These are phyloP conservation scores for Telenomus remus DNA, from an alignment of 1,140 invertebrate species.

Conservation along the genomic window DNA sequence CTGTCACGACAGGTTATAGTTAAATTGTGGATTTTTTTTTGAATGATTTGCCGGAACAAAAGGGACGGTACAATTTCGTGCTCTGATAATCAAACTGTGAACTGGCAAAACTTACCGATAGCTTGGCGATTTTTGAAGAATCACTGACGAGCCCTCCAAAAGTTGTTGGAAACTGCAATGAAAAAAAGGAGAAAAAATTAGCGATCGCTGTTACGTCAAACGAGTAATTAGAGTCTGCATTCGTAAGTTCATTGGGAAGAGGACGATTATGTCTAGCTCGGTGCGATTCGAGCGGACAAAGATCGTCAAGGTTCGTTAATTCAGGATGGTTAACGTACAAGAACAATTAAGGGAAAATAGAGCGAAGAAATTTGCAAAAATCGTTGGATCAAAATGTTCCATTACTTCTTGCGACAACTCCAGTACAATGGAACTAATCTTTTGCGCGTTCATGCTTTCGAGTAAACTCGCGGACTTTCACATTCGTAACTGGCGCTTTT, in stretches of 20 bases:
- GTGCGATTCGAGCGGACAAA: slow-evolving; percentile 45
- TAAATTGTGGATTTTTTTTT: no score
- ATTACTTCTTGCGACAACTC: slow-evolving; percentile 38
- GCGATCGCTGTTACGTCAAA: background rate
- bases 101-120: slow-evolving; percentile 24
- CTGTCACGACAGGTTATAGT: no score
- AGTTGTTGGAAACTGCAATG: slow-evolving; percentile 11
- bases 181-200: slow-evolving; percentile 3
- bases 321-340: slow-evolving; percentile 35
- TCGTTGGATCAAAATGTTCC: slow-evolving; percentile 40
- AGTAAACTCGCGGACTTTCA: slow-evolving; percentile 39
- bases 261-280: slow-evolving; percentile 46
- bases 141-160: slow-evolving; percentile 14
- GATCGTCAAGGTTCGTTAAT: slow-evolving; percentile 57
- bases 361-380: slow-evolving; percentile 53
- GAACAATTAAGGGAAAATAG: slow-evolving; percentile 49
- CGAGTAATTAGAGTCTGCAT: slow-evolving; percentile 21
- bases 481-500: slow-evolving; percentile 32
- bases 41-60: no score
- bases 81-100: background rate
- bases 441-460: slow-evolving; percentile 24
- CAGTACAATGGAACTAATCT: slow-evolving; percentile 33
- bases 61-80: no score
- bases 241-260: slow-evolving; percentile 45
- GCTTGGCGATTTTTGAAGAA: slow-evolving; percentile 16